Conservation (phyloP, 1,140 invertebrate genomes). For the Dendrolimus kikuchii region DNA sequence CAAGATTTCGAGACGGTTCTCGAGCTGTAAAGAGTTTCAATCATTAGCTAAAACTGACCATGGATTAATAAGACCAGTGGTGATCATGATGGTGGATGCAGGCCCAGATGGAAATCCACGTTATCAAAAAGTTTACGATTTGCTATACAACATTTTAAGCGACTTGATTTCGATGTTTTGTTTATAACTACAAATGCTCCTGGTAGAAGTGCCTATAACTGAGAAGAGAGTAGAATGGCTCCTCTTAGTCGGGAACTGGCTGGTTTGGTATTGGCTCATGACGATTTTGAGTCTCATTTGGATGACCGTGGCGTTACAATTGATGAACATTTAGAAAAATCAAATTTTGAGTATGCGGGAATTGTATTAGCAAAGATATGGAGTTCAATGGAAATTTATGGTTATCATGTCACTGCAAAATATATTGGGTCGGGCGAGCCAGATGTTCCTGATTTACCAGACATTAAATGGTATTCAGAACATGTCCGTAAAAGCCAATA, state of each 20-base stretch:
- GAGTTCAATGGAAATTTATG: slow-evolving; percentile 29
- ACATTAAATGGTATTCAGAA: slow-evolving; percentile 26
- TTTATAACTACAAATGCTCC: slow-evolving; percentile 20
- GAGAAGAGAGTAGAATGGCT: slow-evolving; percentile 25
- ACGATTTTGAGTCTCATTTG: slow-evolving; percentile 52
- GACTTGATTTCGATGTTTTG: slow-evolving; percentile 23
- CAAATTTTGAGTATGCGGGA: slow-evolving; percentile 29
- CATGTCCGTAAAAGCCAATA: slow-evolving; percentile 25
- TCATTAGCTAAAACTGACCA: slow-evolving; percentile 17
- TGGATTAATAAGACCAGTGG: too few relatives aligned
- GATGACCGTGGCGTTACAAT: slow-evolving; percentile 42
- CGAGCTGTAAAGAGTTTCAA: slow-evolving; percentile 22
- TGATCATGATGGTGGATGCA: too few relatives aligned
- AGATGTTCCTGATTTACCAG: slow-evolving; percentile 24
- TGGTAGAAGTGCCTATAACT: slow-evolving; percentile 21
- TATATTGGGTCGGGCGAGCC: slow-evolving; percentile 21
- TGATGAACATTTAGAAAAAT: slow-evolving; percentile 37
- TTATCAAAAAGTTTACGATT: slow-evolving; percentile 29
- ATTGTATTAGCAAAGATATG: slow-evolving; percentile 28
- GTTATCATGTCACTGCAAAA: slow-evolving; percentile 24
- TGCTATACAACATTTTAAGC: slow-evolving; percentile 30
- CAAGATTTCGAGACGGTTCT: slow-evolving; percentile 25
- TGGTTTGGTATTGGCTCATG: slow-evolving; percentile 28
- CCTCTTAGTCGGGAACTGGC: slow-evolving; percentile 30
- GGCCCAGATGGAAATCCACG: slow-evolving; percentile 28